A percentile compares a stretch with the other conserved stretches of the same genome.
phyloP scores from a whole-genome alignment of 2,797 vertebrate genomes.

The Poeciliopsis paucimaculata region DNA sequence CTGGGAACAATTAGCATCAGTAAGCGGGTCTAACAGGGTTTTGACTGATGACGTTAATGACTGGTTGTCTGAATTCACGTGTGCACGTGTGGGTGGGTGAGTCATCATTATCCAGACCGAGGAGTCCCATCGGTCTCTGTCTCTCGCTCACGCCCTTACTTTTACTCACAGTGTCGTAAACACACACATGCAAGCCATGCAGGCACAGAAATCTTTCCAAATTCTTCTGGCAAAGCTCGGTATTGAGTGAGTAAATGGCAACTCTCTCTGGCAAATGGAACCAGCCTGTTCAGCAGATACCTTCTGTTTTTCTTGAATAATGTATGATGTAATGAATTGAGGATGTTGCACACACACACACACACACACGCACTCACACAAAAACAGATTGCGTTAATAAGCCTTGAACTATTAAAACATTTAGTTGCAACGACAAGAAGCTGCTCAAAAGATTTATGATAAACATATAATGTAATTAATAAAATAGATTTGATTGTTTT shows the following conservation, averaged over 20 bases:
- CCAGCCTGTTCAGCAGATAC: conserved; percentile 23
- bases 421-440: background rate
- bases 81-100: conserved; percentile 53
- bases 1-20: conserved; percentile 74
- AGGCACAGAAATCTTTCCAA: conserved; percentile 50
- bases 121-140: conserved; percentile 41
- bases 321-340: background rate
- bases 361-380: background rate
- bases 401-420: background rate
- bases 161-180: conserved; percentile 26
- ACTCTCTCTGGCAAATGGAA: conserved; percentile 37
- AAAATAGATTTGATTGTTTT: background rate
- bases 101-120: conserved; percentile 61
- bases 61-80: conserved; percentile 49
- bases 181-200: conserved; percentile 30
- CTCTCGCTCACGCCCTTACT: conserved; percentile 16
- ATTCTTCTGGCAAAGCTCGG: conserved; percentile 50
- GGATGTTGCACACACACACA: background rate
- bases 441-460: background rate
- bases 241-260: conserved; percentile 47
- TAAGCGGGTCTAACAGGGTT: conserved; percentile 63
- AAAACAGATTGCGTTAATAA: background rate
- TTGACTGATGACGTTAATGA: conserved; percentile 59
- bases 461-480: background rate
- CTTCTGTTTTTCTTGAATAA: conserved; percentile 1